These are phyloP conservation scores for Ispidina picta DNA, from an alignment of 2,797 vertebrate species.

Conservation along the genomic window DNA sequence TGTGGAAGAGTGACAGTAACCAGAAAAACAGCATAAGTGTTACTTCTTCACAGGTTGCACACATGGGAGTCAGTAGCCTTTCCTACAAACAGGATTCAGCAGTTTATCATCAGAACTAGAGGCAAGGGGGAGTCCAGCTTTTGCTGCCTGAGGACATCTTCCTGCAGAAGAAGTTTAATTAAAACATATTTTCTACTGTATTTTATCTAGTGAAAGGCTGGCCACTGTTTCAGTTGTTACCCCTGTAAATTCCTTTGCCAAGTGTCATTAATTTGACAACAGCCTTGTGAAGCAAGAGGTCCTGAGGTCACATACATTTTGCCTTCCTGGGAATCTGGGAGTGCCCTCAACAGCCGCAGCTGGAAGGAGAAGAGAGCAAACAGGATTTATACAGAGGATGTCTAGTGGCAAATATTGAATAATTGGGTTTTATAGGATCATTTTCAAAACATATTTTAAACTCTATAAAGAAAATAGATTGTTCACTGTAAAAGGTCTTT, in stretches of 20 bases:
- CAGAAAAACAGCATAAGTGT: not conserved
- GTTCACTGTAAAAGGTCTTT: not conserved
- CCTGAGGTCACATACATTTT: conserved; percentile 5
- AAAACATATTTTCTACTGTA: not conserved
- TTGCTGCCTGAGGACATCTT: conserved; percentile 23
- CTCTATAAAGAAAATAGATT: not conserved
- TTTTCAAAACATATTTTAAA: not conserved
- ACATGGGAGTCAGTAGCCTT: not conserved
- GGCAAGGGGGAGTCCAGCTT: not conserved
- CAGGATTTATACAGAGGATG: not conserved
- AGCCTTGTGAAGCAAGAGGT: not conserved
- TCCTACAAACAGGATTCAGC: not conserved
- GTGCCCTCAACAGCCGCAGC: not conserved
- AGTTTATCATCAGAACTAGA: not conserved
- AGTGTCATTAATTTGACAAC: conserved; percentile 31
- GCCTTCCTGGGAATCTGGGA: not conserved
- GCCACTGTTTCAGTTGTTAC: conserved; percentile 15
- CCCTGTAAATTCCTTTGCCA: conserved; percentile 15
- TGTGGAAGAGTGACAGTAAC: not conserved
- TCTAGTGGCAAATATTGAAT: not conserved
- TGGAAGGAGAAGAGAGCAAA: not conserved
- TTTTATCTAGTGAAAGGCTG: conserved; percentile 7
- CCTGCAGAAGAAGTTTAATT: conserved; percentile 40
- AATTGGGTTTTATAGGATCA: not conserved
- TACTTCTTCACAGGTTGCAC: not conserved